Percentiles rank a stretch among this genome's conserved stretches.
Evolutionary conservation across 1,140 invertebrate genomes (phyloP).

Genomic region (Orius laevigatus): DNA sequence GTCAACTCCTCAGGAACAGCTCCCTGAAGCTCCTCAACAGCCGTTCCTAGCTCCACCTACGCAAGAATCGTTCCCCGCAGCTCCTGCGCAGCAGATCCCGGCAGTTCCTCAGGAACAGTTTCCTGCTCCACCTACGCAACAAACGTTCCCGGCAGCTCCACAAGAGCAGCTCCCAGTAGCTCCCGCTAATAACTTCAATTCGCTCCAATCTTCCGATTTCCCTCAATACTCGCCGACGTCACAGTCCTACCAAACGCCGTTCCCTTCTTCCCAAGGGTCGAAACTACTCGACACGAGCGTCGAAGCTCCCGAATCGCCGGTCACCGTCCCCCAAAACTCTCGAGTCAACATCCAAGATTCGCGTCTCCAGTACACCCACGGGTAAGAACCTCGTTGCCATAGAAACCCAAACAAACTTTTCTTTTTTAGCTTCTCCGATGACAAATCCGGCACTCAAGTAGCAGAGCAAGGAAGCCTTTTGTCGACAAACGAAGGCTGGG

Average conservation of each 20-base stretch:
- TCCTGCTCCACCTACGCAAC: no score
- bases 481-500: constrained; percentile 24
- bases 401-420: no score
- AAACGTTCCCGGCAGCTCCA: no score
- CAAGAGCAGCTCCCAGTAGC: no score
- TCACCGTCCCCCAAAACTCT: constrained; percentile 13
- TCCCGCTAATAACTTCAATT: no score
- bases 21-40: no score
- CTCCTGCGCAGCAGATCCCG: neutral
- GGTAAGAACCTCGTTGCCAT: constrained; percentile 7
- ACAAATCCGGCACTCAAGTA: constrained; percentile 21
- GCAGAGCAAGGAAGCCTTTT: constrained; percentile 23
- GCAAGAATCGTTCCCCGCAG: neutral
- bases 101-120: constrained; percentile 12
- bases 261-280: no score
- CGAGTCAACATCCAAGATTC: constrained; percentile 11
- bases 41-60: constrained; percentile 15
- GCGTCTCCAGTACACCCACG: constrained; percentile 16
- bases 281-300: no score
- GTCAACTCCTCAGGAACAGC: constrained; percentile 10
- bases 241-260: no score
- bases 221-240: no score
- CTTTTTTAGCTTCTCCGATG: constrained; percentile 20
- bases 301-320: no score
- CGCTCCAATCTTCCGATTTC: no score